A percentile compares a stretch with the other conserved stretches of the same genome.
Evolutionary conservation across 2,113 vertebrate genomes (phyloP).

Genomic region (Eurypyga helias): DNA sequence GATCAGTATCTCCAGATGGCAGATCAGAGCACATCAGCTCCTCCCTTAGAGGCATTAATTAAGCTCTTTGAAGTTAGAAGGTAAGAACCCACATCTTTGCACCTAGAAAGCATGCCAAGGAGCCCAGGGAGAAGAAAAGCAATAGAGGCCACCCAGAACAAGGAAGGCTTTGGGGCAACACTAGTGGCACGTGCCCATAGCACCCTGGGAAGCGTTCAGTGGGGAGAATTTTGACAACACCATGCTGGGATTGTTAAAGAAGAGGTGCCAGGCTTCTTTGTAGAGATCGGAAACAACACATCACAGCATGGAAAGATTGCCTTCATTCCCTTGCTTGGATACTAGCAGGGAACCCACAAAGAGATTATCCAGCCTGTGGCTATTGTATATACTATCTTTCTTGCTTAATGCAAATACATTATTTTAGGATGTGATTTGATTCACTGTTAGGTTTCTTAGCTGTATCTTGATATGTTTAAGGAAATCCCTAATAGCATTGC

Average conservation of each 20-base stretch:
- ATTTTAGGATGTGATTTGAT: neutral
- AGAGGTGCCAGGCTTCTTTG: neutral
- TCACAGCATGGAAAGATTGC: neutral
- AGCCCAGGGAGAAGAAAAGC: neutral
- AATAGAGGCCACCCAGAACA: neutral
- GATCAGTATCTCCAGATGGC: neutral
- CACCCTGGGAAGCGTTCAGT: fast-evolving
- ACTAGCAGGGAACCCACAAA: neutral
- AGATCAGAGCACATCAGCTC: neutral
- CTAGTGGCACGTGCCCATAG: neutral
- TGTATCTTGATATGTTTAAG: neutral
- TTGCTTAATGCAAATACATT: neutral
- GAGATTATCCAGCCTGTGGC: neutral
- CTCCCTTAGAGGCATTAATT: neutral
- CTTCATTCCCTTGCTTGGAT: neutral
- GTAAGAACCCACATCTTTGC: neutral
- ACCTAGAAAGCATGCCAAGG: neutral
- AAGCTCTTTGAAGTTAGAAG: neutral
- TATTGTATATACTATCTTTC: neutral
- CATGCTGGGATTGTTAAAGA: neutral
- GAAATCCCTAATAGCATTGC: neutral
- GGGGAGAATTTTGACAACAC: neutral
- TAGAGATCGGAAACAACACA: neutral
- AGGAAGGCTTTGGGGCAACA: neutral
- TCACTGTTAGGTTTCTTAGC: neutral